phyloP scores from a whole-genome alignment of 2,797 vertebrate species.

The Odontamblyopus lacepedii region DNA sequence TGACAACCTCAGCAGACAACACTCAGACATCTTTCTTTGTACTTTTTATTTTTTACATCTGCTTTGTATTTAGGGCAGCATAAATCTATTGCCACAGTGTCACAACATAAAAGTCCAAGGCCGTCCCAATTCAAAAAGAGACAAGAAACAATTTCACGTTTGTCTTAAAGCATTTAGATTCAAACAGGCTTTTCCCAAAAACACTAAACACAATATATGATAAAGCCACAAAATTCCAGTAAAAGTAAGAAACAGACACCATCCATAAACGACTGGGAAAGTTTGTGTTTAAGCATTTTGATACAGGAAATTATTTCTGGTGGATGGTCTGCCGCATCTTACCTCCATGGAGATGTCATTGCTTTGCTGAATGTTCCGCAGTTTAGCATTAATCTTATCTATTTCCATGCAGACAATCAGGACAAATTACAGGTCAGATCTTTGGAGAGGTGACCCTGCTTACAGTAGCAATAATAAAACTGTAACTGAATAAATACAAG shows the following conservation, averaged over 20 bases:
- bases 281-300: not conserved
- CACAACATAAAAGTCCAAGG: conserved; percentile 29
- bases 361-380: not conserved
- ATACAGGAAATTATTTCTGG: too few species aligned
- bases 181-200: conserved; percentile 7
- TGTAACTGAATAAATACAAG: too few species aligned
- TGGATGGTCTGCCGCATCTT: too few species aligned
- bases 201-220: not conserved
- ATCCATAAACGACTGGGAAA: not conserved
- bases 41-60: conserved; percentile 25
- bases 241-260: not conserved
- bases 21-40: conserved; percentile 27
- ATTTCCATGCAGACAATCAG: too few species aligned
- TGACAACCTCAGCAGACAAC: conserved; percentile 25
- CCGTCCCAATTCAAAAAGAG: conserved; percentile 27
- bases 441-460: not conserved
- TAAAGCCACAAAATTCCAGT: not conserved
- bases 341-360: too few species aligned
- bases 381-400: not conserved
- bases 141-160: conserved; percentile 27
- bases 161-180: conserved; percentile 22
- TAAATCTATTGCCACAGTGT: conserved; percentile 47
- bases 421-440: not conserved
- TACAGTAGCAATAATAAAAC: not conserved
- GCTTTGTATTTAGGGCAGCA: conserved; percentile 39